Base-by-base conservation (phyloP, 2,113 vertebrate genomes). In the Labrus mixtus region DNA sequence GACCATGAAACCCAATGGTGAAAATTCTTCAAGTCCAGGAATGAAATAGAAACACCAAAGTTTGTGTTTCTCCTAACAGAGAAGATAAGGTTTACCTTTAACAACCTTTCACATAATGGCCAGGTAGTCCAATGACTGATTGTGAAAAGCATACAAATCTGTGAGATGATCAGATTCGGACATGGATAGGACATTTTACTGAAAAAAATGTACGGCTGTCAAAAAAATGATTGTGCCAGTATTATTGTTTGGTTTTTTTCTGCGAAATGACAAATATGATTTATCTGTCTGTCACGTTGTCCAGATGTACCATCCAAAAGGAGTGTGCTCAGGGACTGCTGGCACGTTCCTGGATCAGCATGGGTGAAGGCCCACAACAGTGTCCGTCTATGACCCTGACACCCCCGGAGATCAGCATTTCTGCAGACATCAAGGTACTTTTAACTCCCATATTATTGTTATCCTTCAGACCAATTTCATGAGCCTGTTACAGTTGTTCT, bases 341-440 rank as follows among this genome's bases (percentile, higher is more conserved):
- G 78, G 83, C 87, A 0, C 93, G 91, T 13, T 96, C 96, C 68
- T 99, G 97, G 97, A 97, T 95, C 13, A 95, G 95, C 0, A 91
- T 94, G 41, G 92, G 93, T 0, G 95, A 94, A 10, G 97, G 97
- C 23, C 92, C 94, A 0, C 65, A 95, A 68, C 95, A 94, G 87
- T 99, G 98, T 84, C 98, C 97, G 0, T 89, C 95, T 72, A 97
- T 99, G 95, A 96, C 92, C 11, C 93, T 99, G 56, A 90, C 96
- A n/a, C 97, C 97, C 0, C 87, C 95, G 0, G 95, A 97, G 90
- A 96, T 99, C 53, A 95, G 95, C 43, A 89, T 95, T 2, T 91
- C 87, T 22, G 93, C 91, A 3, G 93, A 95, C 78, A 95, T 95
- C 78, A 93, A 95, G 81, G 98, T 98, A 91, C 9, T 13, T 9